phyloP scores from a whole-genome alignment of 2,888 invertebrate genomes.

The Euclidia mi region DNA sequence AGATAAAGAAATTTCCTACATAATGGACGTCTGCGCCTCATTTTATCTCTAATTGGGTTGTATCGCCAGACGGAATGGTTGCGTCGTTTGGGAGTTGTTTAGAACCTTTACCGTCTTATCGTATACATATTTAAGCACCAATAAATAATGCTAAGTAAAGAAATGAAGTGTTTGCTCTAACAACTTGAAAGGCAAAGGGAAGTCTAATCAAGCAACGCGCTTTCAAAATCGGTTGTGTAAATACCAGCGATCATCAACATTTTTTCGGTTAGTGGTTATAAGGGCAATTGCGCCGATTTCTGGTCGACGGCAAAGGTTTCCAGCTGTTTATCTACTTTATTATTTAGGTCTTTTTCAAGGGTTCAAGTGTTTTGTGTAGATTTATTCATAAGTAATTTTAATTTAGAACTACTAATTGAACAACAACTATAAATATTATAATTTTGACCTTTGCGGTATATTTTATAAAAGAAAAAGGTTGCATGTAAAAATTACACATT shows the following conservation, averaged over 20 bases:
- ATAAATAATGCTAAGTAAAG: slow-evolving; percentile 27
- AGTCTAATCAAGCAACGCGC: slow-evolving; percentile 1
- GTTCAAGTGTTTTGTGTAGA: too few species aligned
- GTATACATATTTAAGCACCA: slow-evolving; percentile 42
- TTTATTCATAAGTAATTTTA: too few species aligned
- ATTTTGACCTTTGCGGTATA: too few species aligned
- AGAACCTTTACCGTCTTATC: slow-evolving; percentile 43
- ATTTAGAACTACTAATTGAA: too few species aligned
- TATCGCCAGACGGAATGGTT: slow-evolving; percentile 54
- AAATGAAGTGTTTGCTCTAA: slow-evolving; percentile 31
- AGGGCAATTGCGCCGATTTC: slow-evolving; percentile 3
- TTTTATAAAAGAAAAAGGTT: too few species aligned
- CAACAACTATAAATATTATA: too few species aligned
- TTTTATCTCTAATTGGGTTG: slow-evolving; percentile 66
- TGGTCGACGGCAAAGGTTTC: not conserved
- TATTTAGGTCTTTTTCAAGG: too few species aligned
- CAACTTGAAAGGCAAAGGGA: slow-evolving; percentile 7
- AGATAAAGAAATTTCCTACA: slow-evolving; percentile 62
- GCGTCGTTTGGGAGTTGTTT: slow-evolving; percentile 40
- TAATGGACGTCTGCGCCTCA: slow-evolving; percentile 58
- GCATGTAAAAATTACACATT: too few species aligned
- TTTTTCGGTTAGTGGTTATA: slow-evolving; percentile 1
- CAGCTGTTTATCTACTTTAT: not conserved
- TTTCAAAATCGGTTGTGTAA: not conserved
- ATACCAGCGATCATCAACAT: not conserved